Evolutionary conservation across 2,888 invertebrate genomes (phyloP).

Genomic region (Drosophila rellima): DNA sequence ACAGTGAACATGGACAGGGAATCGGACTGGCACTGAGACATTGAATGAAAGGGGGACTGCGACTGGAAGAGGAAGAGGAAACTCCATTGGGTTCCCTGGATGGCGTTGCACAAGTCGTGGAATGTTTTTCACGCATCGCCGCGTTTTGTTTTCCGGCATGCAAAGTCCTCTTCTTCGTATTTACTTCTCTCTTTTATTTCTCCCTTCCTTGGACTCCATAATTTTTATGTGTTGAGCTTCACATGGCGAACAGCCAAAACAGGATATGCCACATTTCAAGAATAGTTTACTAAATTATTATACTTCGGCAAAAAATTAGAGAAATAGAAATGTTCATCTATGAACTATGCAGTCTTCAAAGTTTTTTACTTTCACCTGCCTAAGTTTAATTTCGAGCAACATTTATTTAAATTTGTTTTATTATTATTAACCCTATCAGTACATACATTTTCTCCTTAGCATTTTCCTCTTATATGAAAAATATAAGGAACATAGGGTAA

Average conservation of each 20-base stretch:
- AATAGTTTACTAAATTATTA: conserved; percentile 12
- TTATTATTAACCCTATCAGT: too few relatives aligned
- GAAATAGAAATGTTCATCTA: neutral
- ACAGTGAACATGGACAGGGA: neutral
- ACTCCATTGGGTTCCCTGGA: conserved; percentile 22
- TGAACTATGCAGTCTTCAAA: neutral
- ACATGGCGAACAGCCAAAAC: conserved; percentile 18
- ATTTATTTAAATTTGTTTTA: too few relatives aligned
- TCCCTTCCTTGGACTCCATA: conserved; percentile 36
- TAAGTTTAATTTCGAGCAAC: too few relatives aligned
- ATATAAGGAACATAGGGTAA: too few relatives aligned
- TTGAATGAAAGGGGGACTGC: neutral
- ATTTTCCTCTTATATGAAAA: too few relatives aligned
- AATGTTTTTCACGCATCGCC: conserved; percentile 79
- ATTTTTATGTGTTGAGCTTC: conserved; percentile 46
- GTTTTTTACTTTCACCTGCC: neutral
- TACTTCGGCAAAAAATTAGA: neutral
- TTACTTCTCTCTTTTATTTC: conserved; percentile 70
- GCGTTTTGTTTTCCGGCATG: conserved; percentile 75
- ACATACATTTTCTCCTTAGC: too few relatives aligned
- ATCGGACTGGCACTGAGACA: neutral
- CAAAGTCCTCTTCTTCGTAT: conserved; percentile 15
- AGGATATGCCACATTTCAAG: conserved; percentile 25
- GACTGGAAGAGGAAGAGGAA: conserved; percentile 17
- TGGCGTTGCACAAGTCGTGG: conserved; percentile 65